These are phyloP conservation scores for Lissocephala sabroskyi DNA, from an alignment of 2,888 invertebrate genomes.

Conservation along the genomic window DNA sequence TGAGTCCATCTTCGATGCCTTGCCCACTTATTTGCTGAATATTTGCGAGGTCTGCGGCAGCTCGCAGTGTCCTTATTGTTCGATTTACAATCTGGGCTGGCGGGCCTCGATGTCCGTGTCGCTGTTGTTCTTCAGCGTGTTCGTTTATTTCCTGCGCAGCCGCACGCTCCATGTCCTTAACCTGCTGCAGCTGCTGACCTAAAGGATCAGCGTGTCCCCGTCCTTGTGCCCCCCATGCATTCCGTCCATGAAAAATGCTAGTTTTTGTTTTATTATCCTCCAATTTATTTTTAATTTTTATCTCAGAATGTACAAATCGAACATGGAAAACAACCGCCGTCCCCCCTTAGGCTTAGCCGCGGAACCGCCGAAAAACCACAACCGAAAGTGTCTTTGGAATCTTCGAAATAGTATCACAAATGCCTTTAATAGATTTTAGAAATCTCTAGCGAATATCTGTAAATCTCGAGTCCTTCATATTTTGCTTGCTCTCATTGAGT, in stretches of 20 bases:
- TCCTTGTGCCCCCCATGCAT: conserved; percentile 31
- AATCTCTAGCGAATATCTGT: conserved; percentile 41
- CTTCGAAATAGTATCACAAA: conserved; percentile 30
- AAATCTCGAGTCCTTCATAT: too few species aligned
- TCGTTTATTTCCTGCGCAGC: conserved; percentile 65
- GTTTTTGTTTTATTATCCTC: conserved; percentile 24
- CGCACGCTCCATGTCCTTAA: conserved; percentile 60
- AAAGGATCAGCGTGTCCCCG: conserved; percentile 9
- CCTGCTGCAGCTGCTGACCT: conserved; percentile 50
- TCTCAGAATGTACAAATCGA: conserved; percentile 54
- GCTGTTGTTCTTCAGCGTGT: conserved; percentile 63
- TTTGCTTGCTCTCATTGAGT: too few species aligned
- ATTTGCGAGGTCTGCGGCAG: conserved; percentile 96
- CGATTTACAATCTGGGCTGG: conserved; percentile 81
- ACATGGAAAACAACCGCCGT: conserved; percentile 17
- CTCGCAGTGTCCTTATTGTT: conserved; percentile 94
- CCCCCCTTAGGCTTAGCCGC: conserved; percentile 15
- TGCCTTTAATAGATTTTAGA: conserved; percentile 68
- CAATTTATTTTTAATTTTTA: conserved; percentile 1
- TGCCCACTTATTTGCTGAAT: conserved; percentile 88
- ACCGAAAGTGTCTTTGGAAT: conserved; percentile 39
- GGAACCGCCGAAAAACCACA: background rate
- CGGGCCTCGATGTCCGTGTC: conserved; percentile 64
- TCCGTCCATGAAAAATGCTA: conserved; percentile 54
- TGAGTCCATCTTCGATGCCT: conserved; percentile 90